These are phyloP conservation scores for Hyphantria cunea DNA, from an alignment of 1,140 invertebrate species.

Conservation along the genomic window DNA sequence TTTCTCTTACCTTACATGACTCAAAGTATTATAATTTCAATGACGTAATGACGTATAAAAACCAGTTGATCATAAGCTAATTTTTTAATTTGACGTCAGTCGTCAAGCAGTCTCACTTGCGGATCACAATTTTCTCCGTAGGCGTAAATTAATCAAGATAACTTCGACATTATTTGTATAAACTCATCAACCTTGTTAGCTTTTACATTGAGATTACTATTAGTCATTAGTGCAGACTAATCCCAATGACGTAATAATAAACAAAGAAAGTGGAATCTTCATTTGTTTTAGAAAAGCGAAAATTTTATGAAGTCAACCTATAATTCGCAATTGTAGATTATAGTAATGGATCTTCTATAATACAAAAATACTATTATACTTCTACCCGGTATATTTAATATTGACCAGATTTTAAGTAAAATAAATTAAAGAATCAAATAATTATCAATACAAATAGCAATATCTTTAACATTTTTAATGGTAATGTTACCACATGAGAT, in stretches of 20 bases:
- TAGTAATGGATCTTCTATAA: no score
- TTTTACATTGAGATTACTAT: conserved; percentile 14
- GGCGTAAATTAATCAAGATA: conserved; percentile 47
- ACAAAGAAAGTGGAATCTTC: neutral
- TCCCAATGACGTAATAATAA: neutral
- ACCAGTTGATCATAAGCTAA: no score
- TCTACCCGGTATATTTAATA: no score
- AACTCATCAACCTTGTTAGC: conserved; percentile 8
- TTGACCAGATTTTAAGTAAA: no score
- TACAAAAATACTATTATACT: no score
- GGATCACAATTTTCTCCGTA: conserved; percentile 28
- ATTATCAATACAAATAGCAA: no score
- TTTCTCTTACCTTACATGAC: neutral
- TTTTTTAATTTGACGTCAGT: conserved; percentile 16
- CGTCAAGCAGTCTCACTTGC: conserved; percentile 38
- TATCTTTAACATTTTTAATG: neutral
- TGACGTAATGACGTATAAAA: neutral
- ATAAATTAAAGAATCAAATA: no score
- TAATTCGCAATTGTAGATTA: no score
- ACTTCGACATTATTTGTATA: conserved; percentile 11
- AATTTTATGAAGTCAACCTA: no score
- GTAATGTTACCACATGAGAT: no score
- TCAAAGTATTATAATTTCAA: neutral
- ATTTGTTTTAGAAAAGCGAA: no score
- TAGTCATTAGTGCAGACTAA: conserved; percentile 1